Conservation (phyloP, 2,888 invertebrate species). For the Ophioninae sp. region DNA sequence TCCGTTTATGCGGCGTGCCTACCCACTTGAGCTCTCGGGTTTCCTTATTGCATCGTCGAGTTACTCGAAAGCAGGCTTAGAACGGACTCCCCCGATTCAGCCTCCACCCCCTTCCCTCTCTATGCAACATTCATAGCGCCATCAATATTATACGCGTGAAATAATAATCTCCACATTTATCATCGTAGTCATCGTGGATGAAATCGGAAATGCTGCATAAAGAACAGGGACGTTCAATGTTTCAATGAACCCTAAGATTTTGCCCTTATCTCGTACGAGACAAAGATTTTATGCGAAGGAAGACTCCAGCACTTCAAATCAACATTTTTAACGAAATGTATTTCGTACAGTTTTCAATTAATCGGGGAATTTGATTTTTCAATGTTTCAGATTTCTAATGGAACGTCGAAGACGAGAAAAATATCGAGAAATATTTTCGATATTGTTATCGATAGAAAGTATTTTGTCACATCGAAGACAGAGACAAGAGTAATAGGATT, state of each 20-base stretch:
- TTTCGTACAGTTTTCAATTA: too few species aligned
- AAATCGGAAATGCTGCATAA: constrained; percentile 17
- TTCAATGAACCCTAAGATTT: not conserved
- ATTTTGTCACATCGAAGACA: too few species aligned
- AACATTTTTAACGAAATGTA: too few species aligned
- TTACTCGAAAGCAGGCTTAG: constrained; percentile 41
- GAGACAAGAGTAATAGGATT: too few species aligned
- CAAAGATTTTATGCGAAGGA: too few species aligned
- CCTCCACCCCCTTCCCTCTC: constrained; percentile 64
- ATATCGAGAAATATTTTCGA: not conserved
- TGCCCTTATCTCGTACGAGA: too few species aligned
- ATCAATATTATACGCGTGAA: constrained; percentile 80
- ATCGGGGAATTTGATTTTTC: too few species aligned
- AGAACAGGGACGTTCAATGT: not conserved
- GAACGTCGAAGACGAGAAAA: not conserved
- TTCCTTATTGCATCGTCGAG: constrained; percentile 60
- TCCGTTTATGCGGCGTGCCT: constrained; percentile 37
- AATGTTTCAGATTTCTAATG: too few species aligned
- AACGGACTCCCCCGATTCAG: constrained; percentile 51
- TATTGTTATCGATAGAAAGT: too few species aligned
- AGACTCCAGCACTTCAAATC: too few species aligned
- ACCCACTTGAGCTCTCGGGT: constrained; percentile 57
- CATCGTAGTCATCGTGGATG: constrained; percentile 61
- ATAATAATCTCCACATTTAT: constrained; percentile 80
- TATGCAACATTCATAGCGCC: constrained; percentile 80